Percentiles rank a stretch among this genome's conserved stretches.
Evolutionary conservation across 2,797 vertebrate genomes (phyloP).

Genomic region (Coranthus polyacanthus): DNA sequence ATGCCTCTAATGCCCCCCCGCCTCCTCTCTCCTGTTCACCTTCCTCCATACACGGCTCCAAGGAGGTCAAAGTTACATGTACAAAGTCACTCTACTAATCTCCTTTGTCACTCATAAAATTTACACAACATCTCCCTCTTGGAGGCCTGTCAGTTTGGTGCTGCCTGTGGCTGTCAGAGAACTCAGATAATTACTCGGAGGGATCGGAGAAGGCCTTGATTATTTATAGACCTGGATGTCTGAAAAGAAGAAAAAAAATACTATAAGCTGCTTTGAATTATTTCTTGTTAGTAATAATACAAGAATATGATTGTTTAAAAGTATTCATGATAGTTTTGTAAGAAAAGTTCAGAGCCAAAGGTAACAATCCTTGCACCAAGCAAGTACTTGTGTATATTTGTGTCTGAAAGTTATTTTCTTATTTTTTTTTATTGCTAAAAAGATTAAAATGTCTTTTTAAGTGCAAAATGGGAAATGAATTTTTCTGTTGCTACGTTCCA

Average conservation of each 20-base stretch:
- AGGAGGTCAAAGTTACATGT: slow-evolving; percentile 85
- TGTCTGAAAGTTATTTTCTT: slow-evolving; percentile 15
- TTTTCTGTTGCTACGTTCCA: neutral
- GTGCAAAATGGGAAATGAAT: slow-evolving; percentile 16
- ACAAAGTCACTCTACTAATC: slow-evolving; percentile 86
- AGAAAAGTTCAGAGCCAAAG: slow-evolving; percentile 30
- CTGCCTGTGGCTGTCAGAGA: slow-evolving; percentile 87
- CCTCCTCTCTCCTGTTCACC: slow-evolving; percentile 59
- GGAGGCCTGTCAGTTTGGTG: slow-evolving; percentile 87
- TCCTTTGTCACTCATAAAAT: slow-evolving; percentile 91
- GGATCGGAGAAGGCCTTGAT: slow-evolving; percentile 84
- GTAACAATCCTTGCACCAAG: slow-evolving; percentile 3
- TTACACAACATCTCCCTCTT: slow-evolving; percentile 88
- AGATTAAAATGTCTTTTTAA: slow-evolving; percentile 25
- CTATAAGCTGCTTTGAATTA: slow-evolving; percentile 75
- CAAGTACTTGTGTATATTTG: slow-evolving; percentile 16
- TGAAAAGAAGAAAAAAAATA: slow-evolving; percentile 63
- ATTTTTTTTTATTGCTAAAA: slow-evolving; percentile 20
- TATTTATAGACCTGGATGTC: slow-evolving; percentile 87
- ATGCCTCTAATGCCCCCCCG: no score
- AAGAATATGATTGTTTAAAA: slow-evolving; percentile 57
- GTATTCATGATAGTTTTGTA: slow-evolving; percentile 27
- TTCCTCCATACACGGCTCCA: slow-evolving; percentile 64
- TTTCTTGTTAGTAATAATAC: slow-evolving; percentile 76
- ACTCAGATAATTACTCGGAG: slow-evolving; percentile 87